These are phyloP conservation scores for Leptodactylus fallax DNA, from an alignment of 2,797 vertebrate species.

Conservation along the genomic window DNA sequence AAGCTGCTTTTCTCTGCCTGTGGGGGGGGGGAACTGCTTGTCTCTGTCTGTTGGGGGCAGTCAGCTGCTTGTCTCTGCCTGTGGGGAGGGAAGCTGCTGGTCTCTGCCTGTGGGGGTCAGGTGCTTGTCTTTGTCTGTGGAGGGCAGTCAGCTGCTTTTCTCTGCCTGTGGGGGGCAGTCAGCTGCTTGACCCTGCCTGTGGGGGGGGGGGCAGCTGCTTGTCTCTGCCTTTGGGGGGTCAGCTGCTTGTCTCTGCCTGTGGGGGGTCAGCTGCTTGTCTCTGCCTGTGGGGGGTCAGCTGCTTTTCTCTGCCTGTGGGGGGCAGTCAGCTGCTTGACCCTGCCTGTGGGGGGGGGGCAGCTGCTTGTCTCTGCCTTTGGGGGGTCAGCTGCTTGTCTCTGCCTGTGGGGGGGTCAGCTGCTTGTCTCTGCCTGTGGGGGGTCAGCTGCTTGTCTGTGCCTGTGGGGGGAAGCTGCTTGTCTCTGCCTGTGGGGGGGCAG, in stretches of 20 bases:
- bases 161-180: not conserved
- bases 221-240: not conserved
- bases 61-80: too few relatives aligned
- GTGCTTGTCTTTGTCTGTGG: not conserved
- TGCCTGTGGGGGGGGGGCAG: not conserved
- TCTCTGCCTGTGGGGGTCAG: not conserved
- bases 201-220: not conserved
- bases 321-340: not conserved
- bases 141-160: not conserved
- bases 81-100: not conserved
- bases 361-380: too few relatives aligned
- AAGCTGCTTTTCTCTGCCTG: not conserved
- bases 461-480: not conserved
- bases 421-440: not conserved
- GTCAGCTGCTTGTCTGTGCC: not conserved
- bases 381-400: not conserved
- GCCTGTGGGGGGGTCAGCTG: not conserved
- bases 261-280: not conserved
- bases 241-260: not conserved
- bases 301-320: not conserved
- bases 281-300: not conserved
- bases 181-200: not conserved
- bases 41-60: too few relatives aligned
- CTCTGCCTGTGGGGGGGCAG: not conserved
- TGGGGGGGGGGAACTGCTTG: not conserved